Evolutionary conservation across 2,888 invertebrate species (phyloP).

Genomic region (Seira musarum): DNA sequence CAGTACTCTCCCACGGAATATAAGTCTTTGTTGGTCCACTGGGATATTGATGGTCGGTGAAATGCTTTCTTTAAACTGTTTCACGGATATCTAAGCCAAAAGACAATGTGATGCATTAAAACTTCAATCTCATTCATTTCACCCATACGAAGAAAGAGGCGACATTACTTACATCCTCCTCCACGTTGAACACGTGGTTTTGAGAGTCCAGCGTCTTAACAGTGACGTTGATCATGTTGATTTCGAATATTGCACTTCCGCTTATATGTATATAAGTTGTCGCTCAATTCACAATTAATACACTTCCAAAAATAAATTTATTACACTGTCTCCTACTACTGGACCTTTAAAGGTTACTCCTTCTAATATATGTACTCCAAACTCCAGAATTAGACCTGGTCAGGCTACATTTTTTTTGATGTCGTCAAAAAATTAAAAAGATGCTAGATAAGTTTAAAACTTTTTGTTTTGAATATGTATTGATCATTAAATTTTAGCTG

Average conservation of each 20-base stretch:
- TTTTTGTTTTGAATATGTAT: no score
- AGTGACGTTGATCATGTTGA: slow-evolving; percentile 79
- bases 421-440: no score
- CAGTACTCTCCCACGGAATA: slow-evolving; percentile 94
- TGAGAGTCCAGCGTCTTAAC: slow-evolving; percentile 92
- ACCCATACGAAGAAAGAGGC: not conserved
- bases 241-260: not conserved
- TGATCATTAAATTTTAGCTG: no score
- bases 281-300: not conserved
- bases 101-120: slow-evolving; percentile 11
- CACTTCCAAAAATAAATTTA: not conserved
- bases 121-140: slow-evolving; percentile 8
- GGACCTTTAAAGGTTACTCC: not conserved
- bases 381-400: no score
- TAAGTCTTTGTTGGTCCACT: slow-evolving; percentile 88
- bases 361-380: no score
- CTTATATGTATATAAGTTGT: no score
- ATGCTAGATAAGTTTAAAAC: no score
- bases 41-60: slow-evolving; percentile 85
- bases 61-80: slow-evolving; percentile 86
- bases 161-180: slow-evolving; percentile 83
- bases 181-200: slow-evolving; percentile 86
- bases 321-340: not conserved
- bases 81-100: slow-evolving; percentile 81
- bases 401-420: no score